Conservation (phyloP, 2,113 vertebrate genomes). For the Garra rufa region DNA sequence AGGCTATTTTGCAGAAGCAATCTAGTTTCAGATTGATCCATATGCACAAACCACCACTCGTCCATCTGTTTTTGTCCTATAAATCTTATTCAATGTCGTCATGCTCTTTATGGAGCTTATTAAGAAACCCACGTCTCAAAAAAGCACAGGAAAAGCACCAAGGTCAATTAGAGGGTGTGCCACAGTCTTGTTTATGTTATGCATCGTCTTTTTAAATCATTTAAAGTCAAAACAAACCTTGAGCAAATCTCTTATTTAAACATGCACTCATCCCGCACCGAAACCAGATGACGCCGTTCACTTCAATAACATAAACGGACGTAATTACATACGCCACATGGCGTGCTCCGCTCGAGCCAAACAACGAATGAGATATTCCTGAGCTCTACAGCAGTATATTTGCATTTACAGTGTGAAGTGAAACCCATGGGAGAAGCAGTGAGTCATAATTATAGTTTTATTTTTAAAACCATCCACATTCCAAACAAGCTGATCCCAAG, state of each 20-base stretch:
- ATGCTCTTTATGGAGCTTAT: constrained; percentile 20
- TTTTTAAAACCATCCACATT: background rate
- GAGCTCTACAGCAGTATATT: constrained; percentile 3
- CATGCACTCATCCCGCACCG: background rate
- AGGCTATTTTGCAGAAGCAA: background rate
- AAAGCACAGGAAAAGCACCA: constrained; percentile 21
- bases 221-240: background rate
- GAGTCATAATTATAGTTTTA: background rate
- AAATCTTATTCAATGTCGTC: constrained; percentile 2
- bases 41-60: background rate
- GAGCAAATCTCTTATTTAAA: constrained; percentile 10
- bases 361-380: background rate
- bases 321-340: background rate
- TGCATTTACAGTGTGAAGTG: background rate
- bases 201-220: background rate
- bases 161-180: background rate
- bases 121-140: background rate
- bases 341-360: background rate
- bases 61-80: background rate
- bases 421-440: background rate
- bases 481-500: background rate
- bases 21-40: background rate
- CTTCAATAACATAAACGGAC: constrained; percentile 6
- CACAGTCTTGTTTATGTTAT: background rate
- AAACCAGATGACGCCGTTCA: background rate